phyloP scores from a whole-genome alignment of 2,797 vertebrate genomes.

The Coracias cyanogaster region DNA sequence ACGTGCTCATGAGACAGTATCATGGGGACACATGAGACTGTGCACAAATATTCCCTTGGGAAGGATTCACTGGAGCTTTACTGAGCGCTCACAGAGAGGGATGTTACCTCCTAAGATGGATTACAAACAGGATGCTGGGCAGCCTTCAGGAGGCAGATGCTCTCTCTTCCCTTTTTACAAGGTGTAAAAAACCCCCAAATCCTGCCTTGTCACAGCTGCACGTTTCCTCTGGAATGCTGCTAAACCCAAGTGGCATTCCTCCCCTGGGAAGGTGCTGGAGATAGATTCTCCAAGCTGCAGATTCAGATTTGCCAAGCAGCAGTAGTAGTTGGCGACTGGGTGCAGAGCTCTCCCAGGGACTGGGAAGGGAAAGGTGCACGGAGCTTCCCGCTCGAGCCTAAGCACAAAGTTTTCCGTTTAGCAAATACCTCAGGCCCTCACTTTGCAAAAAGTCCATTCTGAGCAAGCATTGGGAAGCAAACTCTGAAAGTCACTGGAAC shows the following conservation, averaged over 20 bases:
- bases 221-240: not conserved
- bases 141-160: not conserved
- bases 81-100: not conserved
- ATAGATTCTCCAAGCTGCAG: not conserved
- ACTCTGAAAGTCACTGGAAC: not conserved
- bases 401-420: not conserved
- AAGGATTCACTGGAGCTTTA: not conserved
- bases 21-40: not conserved
- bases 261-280: not conserved
- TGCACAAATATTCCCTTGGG: not conserved
- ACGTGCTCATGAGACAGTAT: accelerated
- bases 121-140: not conserved
- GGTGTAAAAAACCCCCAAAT: not conserved
- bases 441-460: not conserved
- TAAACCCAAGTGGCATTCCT: not conserved
- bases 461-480: not conserved
- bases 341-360: not conserved
- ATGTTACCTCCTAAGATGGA: not conserved
- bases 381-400: not conserved
- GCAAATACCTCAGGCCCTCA: not conserved
- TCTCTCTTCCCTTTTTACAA: not conserved
- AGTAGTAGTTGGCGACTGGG: not conserved
- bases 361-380: not conserved
- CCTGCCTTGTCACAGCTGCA: not conserved
- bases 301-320: not conserved